Conservation (phyloP, 2,797 vertebrate genomes). For the Pelochelys cantorii region DNA sequence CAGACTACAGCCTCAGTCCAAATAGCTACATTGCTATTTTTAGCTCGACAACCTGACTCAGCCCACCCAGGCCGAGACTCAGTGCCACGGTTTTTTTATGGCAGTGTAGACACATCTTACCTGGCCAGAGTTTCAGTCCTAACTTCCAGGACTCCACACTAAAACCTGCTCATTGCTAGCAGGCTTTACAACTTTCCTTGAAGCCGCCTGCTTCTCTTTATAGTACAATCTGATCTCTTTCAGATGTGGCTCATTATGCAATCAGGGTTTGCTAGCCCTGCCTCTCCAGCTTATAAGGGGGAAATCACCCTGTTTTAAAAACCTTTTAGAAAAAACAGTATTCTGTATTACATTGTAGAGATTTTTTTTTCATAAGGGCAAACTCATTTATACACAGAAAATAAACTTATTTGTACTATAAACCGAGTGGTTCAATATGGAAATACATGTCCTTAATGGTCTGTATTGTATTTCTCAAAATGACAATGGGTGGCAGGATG, state of each 20-base stretch:
- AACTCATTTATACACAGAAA: constrained; percentile 48
- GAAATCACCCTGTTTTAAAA: constrained; percentile 12
- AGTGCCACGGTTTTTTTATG: not conserved
- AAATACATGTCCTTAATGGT: constrained; percentile 43
- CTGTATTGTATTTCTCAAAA: constrained; percentile 37
- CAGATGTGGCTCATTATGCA: not conserved
- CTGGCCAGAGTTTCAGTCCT: not conserved
- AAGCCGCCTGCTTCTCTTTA: not conserved
- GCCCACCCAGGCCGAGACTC: not conserved
- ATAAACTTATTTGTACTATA: constrained; percentile 36
- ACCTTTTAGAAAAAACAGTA: not conserved
- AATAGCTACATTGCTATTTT: not conserved
- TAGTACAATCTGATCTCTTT: not conserved
- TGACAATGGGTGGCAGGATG: not conserved
- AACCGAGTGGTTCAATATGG: constrained; percentile 22
- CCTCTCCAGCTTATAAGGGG: constrained; percentile 30
- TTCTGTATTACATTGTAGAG: constrained; percentile 52
- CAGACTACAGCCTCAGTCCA: not conserved
- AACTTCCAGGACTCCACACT: not conserved
- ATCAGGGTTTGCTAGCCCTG: not conserved
- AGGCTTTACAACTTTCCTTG: not conserved
- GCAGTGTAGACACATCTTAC: not conserved
- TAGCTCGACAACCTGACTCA: not conserved
- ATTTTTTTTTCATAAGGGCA: not conserved
- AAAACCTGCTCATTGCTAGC: not conserved